Base-by-base conservation (phyloP, 1,140 invertebrate genomes). In the Cydia pomonella region DNA sequence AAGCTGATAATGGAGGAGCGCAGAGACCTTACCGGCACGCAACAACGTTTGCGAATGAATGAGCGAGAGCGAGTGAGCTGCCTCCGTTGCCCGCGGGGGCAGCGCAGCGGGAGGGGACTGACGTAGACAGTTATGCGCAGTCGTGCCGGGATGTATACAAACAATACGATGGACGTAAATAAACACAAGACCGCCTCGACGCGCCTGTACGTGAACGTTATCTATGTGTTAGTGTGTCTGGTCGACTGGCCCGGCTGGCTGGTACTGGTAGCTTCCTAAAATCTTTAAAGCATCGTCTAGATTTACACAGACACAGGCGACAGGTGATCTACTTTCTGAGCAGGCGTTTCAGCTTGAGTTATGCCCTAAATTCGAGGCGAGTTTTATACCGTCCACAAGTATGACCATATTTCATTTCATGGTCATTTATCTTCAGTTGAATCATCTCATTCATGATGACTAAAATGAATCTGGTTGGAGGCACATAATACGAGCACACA, bases 131-230 rank as follows among this genome's bases (percentile, higher is more conserved):
- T 63, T 71, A 91, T 91, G 91, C 90, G 90, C 90, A 91, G 89
- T 87, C 91, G 91, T 88, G 89, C 90, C 89, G 89, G 91, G 85
- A 86, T 92, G 91, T 92, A 92, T 92, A 92, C 91, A 92, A 92
- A 92, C 91, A 92, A 92, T 92, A 91, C 90, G 87, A 87, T 86
- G 90, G 90, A 92, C 90, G 91, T 92, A 93, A 93, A 93, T 93
- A 92, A 93, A 93, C 89, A 93, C 89, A 84, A 90, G 87, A 87
- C 81, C 77, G 82, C 85, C 81, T 80, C 79, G 79, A 23, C 6
- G 29, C 27, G 53, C 16, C 33, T 64, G 53, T 41, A 59, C 21
- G 62, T 59, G 33, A 64, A 41, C 38, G 33, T 18, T 73, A 18
- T 33, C 41, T 73, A 73, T 73, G 72, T 73, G 72, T 73, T 50